Percentiles rank a stretch among this genome's conserved stretches.
phyloP scores from a whole-genome alignment of 2,113 vertebrate genomes.

The Scortum barcoo region DNA sequence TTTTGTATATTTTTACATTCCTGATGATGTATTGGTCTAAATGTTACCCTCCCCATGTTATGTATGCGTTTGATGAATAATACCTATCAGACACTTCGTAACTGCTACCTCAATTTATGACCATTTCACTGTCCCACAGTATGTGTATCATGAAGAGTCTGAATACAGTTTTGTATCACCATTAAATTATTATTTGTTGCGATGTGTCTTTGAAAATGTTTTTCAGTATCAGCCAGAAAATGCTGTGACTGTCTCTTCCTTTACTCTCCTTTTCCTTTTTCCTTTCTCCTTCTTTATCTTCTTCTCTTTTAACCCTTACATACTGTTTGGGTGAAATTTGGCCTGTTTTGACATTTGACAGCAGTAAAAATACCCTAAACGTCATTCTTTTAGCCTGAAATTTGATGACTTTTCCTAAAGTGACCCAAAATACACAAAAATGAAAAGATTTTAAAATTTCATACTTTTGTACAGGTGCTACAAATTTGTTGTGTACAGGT shows the following conservation, averaged over 20 bases:
- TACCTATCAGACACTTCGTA: conserved; percentile 3
- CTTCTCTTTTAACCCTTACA: background rate
- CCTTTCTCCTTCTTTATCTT: too few relatives aligned
- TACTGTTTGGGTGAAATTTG: too few relatives aligned
- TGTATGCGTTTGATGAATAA: conserved; percentile 12
- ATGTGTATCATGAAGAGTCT: conserved; percentile 9
- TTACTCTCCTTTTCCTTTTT: background rate
- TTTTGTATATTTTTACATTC: conserved; percentile 1
- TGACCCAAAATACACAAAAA: too few relatives aligned
- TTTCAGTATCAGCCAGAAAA: background rate
- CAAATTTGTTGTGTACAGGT: too few relatives aligned
- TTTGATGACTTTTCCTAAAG: too few relatives aligned
- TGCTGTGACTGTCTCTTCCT: background rate
- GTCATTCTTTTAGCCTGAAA: too few relatives aligned
- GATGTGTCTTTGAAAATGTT: conserved; percentile 28
- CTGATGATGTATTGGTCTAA: background rate
- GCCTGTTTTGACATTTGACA: too few relatives aligned
- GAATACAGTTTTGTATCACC: conserved; percentile 1
- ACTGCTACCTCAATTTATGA: conserved; percentile 53
- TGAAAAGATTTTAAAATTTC: too few relatives aligned
- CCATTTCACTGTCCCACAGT: background rate
- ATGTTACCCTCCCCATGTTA: background rate
- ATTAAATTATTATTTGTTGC: conserved; percentile 21
- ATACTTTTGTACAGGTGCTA: too few relatives aligned
- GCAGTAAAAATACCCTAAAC: too few relatives aligned